A percentile compares a stretch with the other conserved stretches of the same genome.
These are phyloP conservation scores for Macroglossus sobrinus DNA, from an alignment of 2,113 vertebrate species.

Conservation along the genomic window DNA sequence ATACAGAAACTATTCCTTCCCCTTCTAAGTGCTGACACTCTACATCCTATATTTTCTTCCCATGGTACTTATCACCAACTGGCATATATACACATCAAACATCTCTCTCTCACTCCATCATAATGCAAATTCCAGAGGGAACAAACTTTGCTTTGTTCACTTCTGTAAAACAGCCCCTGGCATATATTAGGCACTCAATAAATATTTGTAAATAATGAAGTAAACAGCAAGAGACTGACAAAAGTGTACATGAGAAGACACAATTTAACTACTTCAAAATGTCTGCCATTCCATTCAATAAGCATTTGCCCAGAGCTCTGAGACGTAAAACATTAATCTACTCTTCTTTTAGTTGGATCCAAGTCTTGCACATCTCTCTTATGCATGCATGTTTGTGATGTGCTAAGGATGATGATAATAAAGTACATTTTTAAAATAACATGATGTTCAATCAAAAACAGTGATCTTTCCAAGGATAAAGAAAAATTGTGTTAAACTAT, in stretches of 20 bases:
- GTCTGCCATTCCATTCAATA: neutral
- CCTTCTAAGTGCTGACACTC: neutral
- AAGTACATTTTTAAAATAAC: neutral
- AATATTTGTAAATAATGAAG: neutral
- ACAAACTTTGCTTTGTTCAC: neutral
- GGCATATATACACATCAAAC: neutral
- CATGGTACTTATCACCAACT: neutral
- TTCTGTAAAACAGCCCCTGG: neutral
- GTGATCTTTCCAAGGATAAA: neutral
- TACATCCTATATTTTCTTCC: neutral
- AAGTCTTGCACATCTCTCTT: neutral
- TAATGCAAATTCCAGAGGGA: neutral
- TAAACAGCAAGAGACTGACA: conserved; percentile 14
- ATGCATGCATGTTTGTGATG: neutral
- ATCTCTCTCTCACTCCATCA: neutral
- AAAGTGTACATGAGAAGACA: neutral
- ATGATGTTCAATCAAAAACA: neutral
- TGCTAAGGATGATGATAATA: neutral
- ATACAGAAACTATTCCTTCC: neutral
- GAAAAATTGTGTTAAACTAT: neutral
- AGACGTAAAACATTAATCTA: neutral
- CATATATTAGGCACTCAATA: neutral
- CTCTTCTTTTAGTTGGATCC: neutral
- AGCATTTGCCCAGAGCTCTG: neutral
- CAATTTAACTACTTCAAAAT: neutral